These are phyloP conservation scores for Euproctis similis DNA, from an alignment of 2,888 invertebrate genomes.

Conservation along the genomic window DNA sequence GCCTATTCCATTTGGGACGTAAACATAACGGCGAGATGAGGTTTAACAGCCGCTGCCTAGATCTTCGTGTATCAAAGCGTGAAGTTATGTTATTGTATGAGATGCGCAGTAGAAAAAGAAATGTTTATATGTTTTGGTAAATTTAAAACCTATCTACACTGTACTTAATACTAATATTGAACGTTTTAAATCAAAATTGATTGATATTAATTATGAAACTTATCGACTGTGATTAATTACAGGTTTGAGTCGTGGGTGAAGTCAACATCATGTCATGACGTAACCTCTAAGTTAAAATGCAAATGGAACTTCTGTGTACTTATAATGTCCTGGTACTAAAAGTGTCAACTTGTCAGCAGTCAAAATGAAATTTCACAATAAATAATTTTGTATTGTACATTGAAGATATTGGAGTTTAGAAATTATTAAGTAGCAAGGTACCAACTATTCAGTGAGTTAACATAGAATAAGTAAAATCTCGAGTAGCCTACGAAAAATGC, in stretches of 20 bases:
- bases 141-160: background rate
- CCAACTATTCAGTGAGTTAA: too few relatives aligned
- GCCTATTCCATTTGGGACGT: too few relatives aligned
- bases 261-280: constrained; percentile 1
- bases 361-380: constrained; percentile 6
- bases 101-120: too few relatives aligned
- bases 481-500: too few relatives aligned
- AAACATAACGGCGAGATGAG: too few relatives aligned
- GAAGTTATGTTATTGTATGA: too few relatives aligned
- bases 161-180: background rate
- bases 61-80: too few relatives aligned
- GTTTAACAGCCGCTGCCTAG: too few relatives aligned
- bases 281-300: background rate
- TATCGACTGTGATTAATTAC: constrained; percentile 14
- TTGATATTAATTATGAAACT: constrained; percentile 11
- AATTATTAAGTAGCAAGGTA: too few relatives aligned
- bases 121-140: too few relatives aligned
- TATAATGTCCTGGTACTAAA: constrained; percentile 24
- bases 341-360: constrained; percentile 7
- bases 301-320: constrained; percentile 29
- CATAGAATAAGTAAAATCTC: too few relatives aligned
- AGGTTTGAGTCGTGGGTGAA: background rate
- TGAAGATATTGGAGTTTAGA: too few relatives aligned
- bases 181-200: background rate
- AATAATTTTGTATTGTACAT: background rate